Evolutionary conservation across 2,113 vertebrate species (phyloP), one percentile per base, ranked within the genome.

Genomic region (Anarrhichthys ocellatus): DNA sequence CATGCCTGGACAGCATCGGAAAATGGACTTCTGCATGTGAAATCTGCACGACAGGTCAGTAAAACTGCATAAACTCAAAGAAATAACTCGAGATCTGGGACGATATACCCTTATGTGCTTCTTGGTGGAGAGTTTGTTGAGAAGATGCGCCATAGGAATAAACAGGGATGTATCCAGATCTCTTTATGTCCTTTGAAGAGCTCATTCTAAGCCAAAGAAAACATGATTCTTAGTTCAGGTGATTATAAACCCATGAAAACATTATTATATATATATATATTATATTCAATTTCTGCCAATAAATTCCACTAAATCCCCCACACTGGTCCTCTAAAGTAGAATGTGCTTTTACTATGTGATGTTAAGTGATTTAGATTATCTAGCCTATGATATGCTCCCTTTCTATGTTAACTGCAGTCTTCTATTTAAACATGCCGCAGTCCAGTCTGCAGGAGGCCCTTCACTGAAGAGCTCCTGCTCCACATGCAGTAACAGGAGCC

Each of bases 401-500:
- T 0, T 27, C 44, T 29, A 6, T 52, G 27, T 4, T 40, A 10
- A 68, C 15, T 70, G 48, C 73, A 69, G 38, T n/a, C 0, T 74
- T 14, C 24, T 42, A 9, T 73, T 58, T 27, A 38, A 10, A 42
- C 11, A 9, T 9, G 42, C 24, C 44, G 4, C 40, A 14, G 48
- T 52, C 14, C 50, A 24, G 62, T 36, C 73, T 48, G 82, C 76
- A 89, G 86, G 84, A 85, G 68, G 54, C 76, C 70, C 56, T 87
- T 29, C 52, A 58, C 62, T 78, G 73, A 34, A 70, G 83, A 48
- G 46, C 76, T 62, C 27, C 76, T 34, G 71, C 86, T 78, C 64
- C 74, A 61, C 78, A 84, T 64, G 80, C 56, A 69, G 90, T 68
- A 87, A 93, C 85, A 76, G 8, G 86, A 89, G 72, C 64, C 70